Conservation (phyloP, 2,888 invertebrate genomes). For the Imbricaverruca yamaguchii region DNA sequence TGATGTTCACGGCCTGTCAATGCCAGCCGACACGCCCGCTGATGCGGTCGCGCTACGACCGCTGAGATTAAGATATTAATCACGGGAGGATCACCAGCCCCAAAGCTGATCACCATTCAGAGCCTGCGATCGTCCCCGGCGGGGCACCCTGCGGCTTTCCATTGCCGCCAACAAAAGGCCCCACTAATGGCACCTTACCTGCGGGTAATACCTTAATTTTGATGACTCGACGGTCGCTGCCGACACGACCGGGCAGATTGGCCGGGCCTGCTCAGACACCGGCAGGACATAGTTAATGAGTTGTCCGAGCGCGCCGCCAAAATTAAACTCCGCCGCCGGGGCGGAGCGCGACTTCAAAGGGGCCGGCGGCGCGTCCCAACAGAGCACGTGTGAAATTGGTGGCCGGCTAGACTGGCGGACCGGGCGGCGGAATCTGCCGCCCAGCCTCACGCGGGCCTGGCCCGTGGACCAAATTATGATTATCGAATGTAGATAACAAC, state of each 20-base stretch:
- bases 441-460: background rate
- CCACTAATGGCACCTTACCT: background rate
- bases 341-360: background rate
- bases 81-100: background rate
- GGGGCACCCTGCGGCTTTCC: background rate
- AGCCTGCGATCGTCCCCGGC: background rate
- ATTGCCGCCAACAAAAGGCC: slow-evolving; percentile 15
- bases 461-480: background rate
- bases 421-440: background rate
- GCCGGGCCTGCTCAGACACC: background rate
- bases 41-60: too few relatives aligned
- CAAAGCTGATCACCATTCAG: background rate
- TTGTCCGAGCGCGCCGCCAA: background rate
- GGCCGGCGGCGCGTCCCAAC: background rate
- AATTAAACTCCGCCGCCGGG: slow-evolving; percentile 8
- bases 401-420: background rate
- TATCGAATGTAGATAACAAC: background rate
- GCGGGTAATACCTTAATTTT: slow-evolving; percentile 10
- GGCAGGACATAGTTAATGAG: slow-evolving; percentile 17
- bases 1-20: too few relatives aligned
- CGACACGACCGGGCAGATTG: background rate
- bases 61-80: slow-evolving; percentile 1
- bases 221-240: background rate
- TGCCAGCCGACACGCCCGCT: too few relatives aligned
- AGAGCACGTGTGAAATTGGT: slow-evolving; percentile 3